A percentile compares a stretch with the other conserved stretches of the same genome.
Evolutionary conservation across 2,888 invertebrate genomes (phyloP).

Genomic region (Laspeyria flexula): DNA sequence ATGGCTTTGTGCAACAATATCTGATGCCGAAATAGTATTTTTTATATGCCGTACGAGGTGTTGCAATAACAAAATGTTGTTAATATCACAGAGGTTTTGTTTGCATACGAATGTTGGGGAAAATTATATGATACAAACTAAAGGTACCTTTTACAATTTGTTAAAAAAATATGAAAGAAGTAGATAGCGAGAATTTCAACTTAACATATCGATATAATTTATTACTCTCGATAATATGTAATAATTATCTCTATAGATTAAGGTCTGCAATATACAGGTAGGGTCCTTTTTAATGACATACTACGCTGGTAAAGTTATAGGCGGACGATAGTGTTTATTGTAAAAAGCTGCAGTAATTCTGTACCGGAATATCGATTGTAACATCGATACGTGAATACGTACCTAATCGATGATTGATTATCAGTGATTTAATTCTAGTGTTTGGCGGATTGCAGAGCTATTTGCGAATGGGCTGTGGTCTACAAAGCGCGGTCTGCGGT

Average conservation of each 20-base stretch:
- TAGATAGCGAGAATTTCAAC: too few species aligned
- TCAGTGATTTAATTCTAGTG: constrained; percentile 44
- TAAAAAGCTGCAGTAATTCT: too few species aligned
- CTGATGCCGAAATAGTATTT: not conserved
- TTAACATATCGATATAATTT: too few species aligned
- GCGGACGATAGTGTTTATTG: too few species aligned
- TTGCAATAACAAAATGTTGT: not conserved
- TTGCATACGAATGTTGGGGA: not conserved
- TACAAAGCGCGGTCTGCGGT: constrained; percentile 52
- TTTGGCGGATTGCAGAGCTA: constrained; percentile 37
- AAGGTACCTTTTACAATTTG: too few species aligned
- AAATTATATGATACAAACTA: not conserved
- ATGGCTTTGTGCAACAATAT: not conserved
- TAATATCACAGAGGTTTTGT: not conserved
- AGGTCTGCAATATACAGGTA: too few species aligned
- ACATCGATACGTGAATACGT: constrained; percentile 6
- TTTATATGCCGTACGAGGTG: not conserved
- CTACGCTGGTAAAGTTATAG: too few species aligned
- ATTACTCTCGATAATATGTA: too few species aligned
- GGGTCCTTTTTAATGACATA: too few species aligned
- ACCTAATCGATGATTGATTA: constrained; percentile 22
- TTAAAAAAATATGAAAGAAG: too few species aligned
- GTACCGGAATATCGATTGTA: too few species aligned
- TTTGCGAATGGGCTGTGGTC: constrained; percentile 42
- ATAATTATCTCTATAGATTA: too few species aligned